Evolutionary conservation across 1,140 invertebrate species (phyloP).

Genomic region (Tribolium madens): DNA sequence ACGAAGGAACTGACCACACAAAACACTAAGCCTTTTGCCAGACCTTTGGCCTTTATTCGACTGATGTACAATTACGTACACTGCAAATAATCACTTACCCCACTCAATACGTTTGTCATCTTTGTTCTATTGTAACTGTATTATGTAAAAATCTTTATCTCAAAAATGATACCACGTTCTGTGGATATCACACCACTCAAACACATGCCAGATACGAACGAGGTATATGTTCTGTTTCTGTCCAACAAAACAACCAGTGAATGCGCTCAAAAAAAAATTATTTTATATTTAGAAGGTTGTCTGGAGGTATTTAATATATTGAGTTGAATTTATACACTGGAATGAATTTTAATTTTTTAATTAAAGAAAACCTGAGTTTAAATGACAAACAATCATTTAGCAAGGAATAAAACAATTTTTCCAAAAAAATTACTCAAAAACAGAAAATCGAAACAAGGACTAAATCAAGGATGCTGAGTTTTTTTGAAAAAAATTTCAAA

Average conservation of each 20-base stretch:
- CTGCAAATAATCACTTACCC: conserved; percentile 3
- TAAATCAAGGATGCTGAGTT: too few species aligned
- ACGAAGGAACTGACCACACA: neutral
- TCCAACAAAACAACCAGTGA: neutral
- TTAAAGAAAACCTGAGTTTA: too few species aligned
- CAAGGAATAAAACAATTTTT: too few species aligned
- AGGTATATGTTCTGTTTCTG: neutral
- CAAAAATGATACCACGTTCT: too few species aligned
- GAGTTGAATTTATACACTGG: too few species aligned
- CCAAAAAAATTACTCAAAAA: too few species aligned
- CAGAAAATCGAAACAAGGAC: too few species aligned
- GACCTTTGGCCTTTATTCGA: neutral
- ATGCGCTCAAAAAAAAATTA: neutral
- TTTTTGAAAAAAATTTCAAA: too few species aligned
- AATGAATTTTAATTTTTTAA: too few species aligned
- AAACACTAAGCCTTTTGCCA: neutral
- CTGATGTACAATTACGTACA: neutral
- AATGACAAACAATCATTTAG: too few species aligned
- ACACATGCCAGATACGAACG: neutral
- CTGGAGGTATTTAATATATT: neutral
- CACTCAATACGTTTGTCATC: conserved; percentile 26
- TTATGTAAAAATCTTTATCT: conserved; percentile 5
- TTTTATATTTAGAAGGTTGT: neutral
- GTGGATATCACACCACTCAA: neutral
- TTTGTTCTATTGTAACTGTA: neutral